These are phyloP conservation scores for Catharus fuscescens DNA, from an alignment of 2,113 vertebrate species.

Conservation along the genomic window DNA sequence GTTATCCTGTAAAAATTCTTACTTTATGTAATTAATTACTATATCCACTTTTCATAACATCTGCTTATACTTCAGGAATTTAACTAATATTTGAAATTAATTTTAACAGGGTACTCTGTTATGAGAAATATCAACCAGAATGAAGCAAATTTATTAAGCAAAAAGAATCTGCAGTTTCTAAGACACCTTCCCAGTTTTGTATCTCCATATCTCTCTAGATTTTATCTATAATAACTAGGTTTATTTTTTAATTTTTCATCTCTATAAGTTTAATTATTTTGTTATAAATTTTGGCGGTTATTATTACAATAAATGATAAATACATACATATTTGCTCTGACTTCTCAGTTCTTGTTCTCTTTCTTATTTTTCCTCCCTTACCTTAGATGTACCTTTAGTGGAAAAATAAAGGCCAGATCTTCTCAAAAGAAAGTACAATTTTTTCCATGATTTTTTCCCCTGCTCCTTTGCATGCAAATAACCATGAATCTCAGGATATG, in stretches of 20 bases:
- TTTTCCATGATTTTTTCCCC: conserved; percentile 95
- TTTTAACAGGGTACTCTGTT: neutral
- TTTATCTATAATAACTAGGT: neutral
- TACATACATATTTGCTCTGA: neutral
- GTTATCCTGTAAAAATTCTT: neutral
- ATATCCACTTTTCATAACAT: neutral
- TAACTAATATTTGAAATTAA: neutral
- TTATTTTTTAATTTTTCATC: neutral
- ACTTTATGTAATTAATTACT: neutral
- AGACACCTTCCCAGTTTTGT: neutral
- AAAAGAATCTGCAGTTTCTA: neutral
- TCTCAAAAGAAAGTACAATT: conserved; percentile 91
- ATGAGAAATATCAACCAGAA: neutral
- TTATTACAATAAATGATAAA: neutral
- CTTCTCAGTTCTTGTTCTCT: neutral
- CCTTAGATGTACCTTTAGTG: conserved; percentile 96
- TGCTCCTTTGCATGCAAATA: conserved; percentile 92
- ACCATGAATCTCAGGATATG: conserved; percentile 94
- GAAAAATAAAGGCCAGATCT: conserved; percentile 97
- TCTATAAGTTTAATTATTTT: neutral
- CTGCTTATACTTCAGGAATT: neutral
- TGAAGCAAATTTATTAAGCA: neutral
- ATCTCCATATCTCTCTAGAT: neutral
- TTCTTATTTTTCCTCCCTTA: conserved; percentile 57
- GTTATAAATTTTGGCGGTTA: neutral